Conservation (phyloP, 1,140 invertebrate genomes). For the Zaprionus capensis region DNA sequence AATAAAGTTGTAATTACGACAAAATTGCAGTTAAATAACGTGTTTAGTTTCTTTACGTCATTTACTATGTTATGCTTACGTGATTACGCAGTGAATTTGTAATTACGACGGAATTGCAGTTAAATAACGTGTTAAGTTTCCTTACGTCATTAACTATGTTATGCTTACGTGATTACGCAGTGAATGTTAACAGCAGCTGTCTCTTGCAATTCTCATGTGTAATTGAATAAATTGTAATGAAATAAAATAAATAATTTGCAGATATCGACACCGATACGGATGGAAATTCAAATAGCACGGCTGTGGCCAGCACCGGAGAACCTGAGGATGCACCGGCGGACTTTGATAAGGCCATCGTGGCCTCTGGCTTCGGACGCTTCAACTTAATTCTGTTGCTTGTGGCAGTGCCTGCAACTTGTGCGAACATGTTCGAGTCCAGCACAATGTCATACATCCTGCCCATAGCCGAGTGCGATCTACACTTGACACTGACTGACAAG, state of each 20-base stretch:
- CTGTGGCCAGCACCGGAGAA: constrained; percentile 7
- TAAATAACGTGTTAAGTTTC: background rate
- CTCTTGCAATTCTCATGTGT: background rate
- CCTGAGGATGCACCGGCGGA: constrained; percentile 84
- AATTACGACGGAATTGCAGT: too few relatives aligned
- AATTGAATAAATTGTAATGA: too few relatives aligned
- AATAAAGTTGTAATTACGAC: background rate
- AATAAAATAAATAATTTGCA: constrained; percentile 2
- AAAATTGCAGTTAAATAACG: background rate
- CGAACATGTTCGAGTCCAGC: constrained; percentile 87
- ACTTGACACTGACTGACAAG: constrained; percentile 87
- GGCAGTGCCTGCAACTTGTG: constrained; percentile 87
- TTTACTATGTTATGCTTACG: background rate
- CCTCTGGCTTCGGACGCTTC: constrained; percentile 88
- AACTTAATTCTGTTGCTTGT: constrained; percentile 87
- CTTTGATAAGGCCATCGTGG: constrained; percentile 87
- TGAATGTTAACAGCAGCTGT: background rate
- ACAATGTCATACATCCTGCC: constrained; percentile 89
- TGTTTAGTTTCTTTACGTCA: background rate
- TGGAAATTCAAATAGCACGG: constrained; percentile 57
- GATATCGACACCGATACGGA: constrained; percentile 35
- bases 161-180: background rate
- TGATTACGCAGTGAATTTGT: background rate
- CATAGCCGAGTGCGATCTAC: constrained; percentile 89
- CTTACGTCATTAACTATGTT: background rate